Evolutionary conservation across 2,113 vertebrate genomes (phyloP), one percentile per base, ranked within the genome.

Genomic region (Clarias macrocephalus): DNA sequence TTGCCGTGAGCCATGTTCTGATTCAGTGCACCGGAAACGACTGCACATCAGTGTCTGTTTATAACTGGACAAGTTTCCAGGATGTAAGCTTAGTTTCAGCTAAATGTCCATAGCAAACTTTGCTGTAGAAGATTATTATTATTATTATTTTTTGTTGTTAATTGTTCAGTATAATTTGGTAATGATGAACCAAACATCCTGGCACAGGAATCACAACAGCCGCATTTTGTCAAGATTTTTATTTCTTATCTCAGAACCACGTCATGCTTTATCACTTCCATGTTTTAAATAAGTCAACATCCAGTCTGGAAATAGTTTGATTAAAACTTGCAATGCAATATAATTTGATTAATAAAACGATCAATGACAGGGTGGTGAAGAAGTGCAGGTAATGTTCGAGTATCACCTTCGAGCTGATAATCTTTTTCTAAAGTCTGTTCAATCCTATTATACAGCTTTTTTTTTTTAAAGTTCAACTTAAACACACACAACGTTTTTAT

Each of bases 21-120:
- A 90, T 57, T 73, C 87, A 79, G 52, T 87, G 92, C 90, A 88
- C 92, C 87, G 94, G 94, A 95, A 94, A 93, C 94, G 95, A 93
- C 93, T 95, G 94, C 62, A 21, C 21, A 25, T 83, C 56, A 80
- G 52, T 37, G 63, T 68, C n/a, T 48, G 37, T 25, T 37, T 76
- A 33, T 30, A 86, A 73, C 63, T 15, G 21, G 77, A 54, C 5
- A 48, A 30, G 37, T 75, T 80, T 56, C 80, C 28, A 87, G 56
- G 4, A 68, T 30, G 84, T 33, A 54, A 52, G 10, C 30, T n/a
- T 59, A 63, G 21, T 12, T 77, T 79, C 54, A 72, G 25, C 21
- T 6, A 54, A 30, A 77, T 65, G 25, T 57, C 5, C 66, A 68
- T 48, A 33, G 10, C 12, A 59, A 21, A 7, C 8, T 60, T 85